Percentiles rank a stretch among this genome's conserved stretches.
Evolutionary conservation across 2,888 invertebrate genomes (phyloP).

Genomic region (Phaonia tiefii): DNA sequence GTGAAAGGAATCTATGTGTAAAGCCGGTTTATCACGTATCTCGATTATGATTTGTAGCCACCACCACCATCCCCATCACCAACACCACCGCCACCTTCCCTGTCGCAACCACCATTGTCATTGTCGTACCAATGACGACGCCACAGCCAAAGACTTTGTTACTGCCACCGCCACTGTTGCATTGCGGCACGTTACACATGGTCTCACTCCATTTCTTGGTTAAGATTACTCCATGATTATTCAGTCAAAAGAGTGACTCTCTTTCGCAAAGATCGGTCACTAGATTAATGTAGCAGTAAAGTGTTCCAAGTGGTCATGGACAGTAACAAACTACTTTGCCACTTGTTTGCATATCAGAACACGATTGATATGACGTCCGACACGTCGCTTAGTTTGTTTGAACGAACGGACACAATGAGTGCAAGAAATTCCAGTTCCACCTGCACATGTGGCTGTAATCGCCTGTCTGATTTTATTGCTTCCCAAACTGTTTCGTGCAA

Average conservation of each 20-base stretch:
- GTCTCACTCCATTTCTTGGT: too few species aligned
- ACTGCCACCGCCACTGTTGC: background rate
- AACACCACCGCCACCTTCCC: constrained; percentile 3
- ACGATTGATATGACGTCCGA: too few species aligned
- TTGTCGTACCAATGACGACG: too few species aligned
- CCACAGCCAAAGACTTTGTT: background rate
- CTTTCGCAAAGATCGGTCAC: constrained; percentile 19
- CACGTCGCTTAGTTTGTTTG: too few species aligned
- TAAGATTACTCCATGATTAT: constrained; percentile 5
- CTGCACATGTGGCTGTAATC: too few species aligned
- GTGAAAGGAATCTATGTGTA: constrained; percentile 43
- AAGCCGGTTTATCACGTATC: constrained; percentile 39
- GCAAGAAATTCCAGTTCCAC: too few species aligned
- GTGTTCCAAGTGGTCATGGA: too few species aligned
- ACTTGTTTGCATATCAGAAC: too few species aligned
- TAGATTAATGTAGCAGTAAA: background rate
- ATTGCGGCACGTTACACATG: background rate
- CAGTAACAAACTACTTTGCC: too few species aligned
- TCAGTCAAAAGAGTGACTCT: background rate
- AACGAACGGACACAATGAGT: too few species aligned
- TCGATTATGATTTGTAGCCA: constrained; percentile 21
- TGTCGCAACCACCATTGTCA: background rate
- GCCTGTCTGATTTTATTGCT: too few species aligned
- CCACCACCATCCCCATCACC: constrained; percentile 16
- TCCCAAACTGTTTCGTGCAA: too few species aligned